Evolutionary conservation across 1,140 invertebrate species (phyloP).

Genomic region (Euwallacea fornicatus): DNA sequence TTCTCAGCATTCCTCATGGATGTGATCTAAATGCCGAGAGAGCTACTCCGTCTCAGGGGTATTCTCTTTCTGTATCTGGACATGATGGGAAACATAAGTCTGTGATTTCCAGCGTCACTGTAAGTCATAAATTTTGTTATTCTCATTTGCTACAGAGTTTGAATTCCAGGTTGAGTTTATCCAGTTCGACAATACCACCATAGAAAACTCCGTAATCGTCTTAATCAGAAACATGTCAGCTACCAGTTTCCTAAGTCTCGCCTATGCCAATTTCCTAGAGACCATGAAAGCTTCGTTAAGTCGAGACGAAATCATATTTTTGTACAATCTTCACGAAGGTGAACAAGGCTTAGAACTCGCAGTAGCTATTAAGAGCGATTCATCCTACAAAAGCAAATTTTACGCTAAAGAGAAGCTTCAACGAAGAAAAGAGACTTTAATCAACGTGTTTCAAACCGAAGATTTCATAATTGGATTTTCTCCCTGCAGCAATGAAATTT

Average conservation of each 20-base stretch:
- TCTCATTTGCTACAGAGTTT: background rate
- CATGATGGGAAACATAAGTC: conserved; percentile 87
- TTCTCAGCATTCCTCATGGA: conserved; percentile 71
- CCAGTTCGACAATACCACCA: conserved; percentile 75
- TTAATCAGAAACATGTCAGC: conserved; percentile 73
- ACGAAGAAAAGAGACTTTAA: conserved; percentile 65
- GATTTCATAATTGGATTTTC: conserved; percentile 69
- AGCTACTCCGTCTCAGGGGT: conserved; percentile 68
- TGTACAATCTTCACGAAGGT: conserved; percentile 75
- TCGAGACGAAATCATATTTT: conserved; percentile 63
- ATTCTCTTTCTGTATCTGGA: conserved; percentile 77
- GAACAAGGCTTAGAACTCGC: conserved; percentile 66
- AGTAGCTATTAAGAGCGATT: conserved; percentile 61
- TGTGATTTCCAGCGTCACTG: conserved; percentile 79
- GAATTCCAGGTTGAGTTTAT: conserved; percentile 63
- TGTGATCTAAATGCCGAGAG: conserved; percentile 73
- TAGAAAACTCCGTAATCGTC: conserved; percentile 80
- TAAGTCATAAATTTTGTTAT: conserved; percentile 50
- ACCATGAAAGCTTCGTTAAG: conserved; percentile 66
- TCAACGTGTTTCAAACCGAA: conserved; percentile 62
- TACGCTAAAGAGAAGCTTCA: conserved; percentile 65
- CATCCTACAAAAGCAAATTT: conserved; percentile 62
- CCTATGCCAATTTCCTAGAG: conserved; percentile 74
- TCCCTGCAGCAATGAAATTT: conserved; percentile 68
- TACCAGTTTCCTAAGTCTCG: conserved; percentile 70